Conservation (phyloP, 2,113 vertebrate genomes). For the Pelmatolapia mariae region DNA sequence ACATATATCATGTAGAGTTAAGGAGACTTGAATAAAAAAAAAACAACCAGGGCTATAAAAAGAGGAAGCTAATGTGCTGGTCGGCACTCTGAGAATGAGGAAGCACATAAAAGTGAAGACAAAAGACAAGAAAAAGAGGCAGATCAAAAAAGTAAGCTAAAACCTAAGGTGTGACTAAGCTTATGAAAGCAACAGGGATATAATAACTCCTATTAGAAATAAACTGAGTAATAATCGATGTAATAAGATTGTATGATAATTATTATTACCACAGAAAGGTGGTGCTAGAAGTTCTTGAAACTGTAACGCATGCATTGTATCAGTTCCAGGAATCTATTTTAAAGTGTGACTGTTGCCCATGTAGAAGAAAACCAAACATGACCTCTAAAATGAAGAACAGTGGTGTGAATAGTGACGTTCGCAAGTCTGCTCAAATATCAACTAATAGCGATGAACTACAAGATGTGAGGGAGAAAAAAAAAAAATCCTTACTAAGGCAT, state of each 20-base stretch:
- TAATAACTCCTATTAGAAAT: background rate
- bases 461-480: background rate
- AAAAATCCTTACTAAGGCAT: slow-evolving; percentile 84
- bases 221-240: background rate
- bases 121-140: background rate
- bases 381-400: background rate
- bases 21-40: background rate
- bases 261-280: background rate
- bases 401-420: background rate
- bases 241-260: background rate
- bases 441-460: background rate
- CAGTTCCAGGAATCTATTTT: background rate
- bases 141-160: background rate
- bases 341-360: background rate
- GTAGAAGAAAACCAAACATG: background rate
- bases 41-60: background rate
- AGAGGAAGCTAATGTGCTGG: background rate
- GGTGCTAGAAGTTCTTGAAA: background rate
- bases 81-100: slow-evolving; percentile 14
- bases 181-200: background rate
- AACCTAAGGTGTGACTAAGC: background rate
- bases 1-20: background rate
- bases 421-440: background rate
- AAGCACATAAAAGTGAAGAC: slow-evolving; percentile 17
- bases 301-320: background rate